Evolutionary conservation across 2,113 vertebrate genomes (phyloP).

Genomic region (Hipposideros armiger): DNA sequence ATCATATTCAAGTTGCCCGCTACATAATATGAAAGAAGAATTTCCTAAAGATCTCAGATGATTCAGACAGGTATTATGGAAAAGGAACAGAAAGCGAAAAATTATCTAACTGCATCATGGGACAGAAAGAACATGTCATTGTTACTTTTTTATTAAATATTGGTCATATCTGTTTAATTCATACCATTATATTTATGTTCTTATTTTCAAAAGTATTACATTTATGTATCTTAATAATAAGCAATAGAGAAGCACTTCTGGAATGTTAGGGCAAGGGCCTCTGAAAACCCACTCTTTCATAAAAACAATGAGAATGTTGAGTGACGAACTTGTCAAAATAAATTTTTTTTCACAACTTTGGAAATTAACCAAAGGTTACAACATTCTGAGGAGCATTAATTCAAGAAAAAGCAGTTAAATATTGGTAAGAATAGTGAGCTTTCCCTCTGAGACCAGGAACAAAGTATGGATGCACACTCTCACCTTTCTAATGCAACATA

Average conservation of each 20-base stretch:
- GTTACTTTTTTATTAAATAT: background rate
- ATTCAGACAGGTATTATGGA: background rate
- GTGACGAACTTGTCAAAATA: too few species aligned
- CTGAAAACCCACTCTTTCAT: too few species aligned
- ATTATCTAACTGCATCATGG: background rate
- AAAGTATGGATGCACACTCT: too few species aligned
- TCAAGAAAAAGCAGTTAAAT: too few species aligned
- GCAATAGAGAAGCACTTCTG: background rate
- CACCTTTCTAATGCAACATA: background rate
- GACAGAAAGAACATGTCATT: background rate
- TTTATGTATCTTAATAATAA: background rate
- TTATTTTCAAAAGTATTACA: too few species aligned
- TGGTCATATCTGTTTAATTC: background rate
- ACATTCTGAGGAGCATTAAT: too few species aligned
- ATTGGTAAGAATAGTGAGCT: too few species aligned
- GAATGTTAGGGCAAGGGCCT: background rate
- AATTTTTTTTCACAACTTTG: too few species aligned
- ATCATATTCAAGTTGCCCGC: too few species aligned
- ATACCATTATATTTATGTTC: background rate
- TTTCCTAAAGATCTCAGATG: background rate
- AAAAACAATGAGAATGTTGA: too few species aligned
- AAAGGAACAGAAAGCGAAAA: background rate
- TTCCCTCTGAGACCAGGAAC: too few species aligned
- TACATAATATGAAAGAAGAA: background rate
- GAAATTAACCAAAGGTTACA: too few species aligned